Percentiles rank a stretch among this genome's conserved stretches.
Conservation (phyloP, 2,113 vertebrate genomes). For the Thamnophis sirtalis region DNA sequence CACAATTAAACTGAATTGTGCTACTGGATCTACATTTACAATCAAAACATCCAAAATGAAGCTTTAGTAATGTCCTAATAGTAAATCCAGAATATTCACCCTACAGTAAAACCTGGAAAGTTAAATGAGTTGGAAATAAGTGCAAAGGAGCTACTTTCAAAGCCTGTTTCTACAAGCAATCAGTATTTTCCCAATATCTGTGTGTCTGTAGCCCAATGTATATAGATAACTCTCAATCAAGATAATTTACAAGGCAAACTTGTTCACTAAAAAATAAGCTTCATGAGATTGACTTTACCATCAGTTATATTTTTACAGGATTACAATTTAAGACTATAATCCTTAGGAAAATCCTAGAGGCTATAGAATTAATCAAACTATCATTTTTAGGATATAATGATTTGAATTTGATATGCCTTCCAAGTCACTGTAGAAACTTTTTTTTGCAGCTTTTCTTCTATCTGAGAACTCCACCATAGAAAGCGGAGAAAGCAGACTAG, state of each 20-base stretch:
- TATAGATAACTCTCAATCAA: background rate
- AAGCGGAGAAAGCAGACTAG: background rate
- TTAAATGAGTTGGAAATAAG: conserved; percentile 17
- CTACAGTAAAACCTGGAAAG: conserved; percentile 18
- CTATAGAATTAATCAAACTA: background rate
- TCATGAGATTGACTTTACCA: background rate
- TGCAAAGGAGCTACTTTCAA: background rate
- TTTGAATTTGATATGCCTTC: background rate
- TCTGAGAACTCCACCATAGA: background rate
- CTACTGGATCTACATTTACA: too few relatives aligned
- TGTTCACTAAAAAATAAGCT: background rate
- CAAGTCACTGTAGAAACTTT: background rate
- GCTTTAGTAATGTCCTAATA: conserved; percentile 25
- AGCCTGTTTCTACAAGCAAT: background rate
- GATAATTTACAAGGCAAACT: background rate
- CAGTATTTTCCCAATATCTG: background rate
- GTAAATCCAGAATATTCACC: conserved; percentile 38
- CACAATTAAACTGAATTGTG: background rate
- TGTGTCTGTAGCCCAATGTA: background rate
- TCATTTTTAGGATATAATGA: background rate
- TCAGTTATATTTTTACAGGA: background rate
- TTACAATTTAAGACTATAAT: background rate
- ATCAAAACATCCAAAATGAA: background rate
- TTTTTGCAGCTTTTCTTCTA: background rate
- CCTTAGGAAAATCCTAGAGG: background rate